Evolutionary conservation across 2,888 invertebrate species (phyloP).

Genomic region (Horisme vitalbata): DNA sequence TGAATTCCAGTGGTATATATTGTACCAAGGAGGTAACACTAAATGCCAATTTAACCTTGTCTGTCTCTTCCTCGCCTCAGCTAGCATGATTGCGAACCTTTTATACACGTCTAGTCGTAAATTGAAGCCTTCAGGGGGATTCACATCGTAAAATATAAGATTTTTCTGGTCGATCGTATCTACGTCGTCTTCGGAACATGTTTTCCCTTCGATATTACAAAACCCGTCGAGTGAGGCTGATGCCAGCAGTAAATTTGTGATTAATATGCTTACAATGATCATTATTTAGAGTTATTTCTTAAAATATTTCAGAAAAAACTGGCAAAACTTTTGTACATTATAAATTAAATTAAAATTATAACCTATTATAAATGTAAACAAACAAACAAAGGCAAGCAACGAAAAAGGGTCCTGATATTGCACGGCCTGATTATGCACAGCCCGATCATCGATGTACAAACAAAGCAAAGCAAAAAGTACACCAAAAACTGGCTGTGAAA

Average conservation of each 20-base stretch:
- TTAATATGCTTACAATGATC: conserved; percentile 11
- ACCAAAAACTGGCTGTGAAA: no score
- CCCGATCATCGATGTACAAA: no score
- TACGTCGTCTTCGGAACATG: conserved; percentile 12
- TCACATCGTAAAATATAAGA: conserved; percentile 96
- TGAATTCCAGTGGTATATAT: conserved; percentile 94
- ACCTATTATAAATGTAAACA: background rate
- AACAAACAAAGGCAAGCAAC: no score
- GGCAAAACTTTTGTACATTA: no score
- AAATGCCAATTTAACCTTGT: conserved; percentile 81
- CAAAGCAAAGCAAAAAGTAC: no score
- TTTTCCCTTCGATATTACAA: conserved; percentile 17
- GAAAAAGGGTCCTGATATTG: no score
- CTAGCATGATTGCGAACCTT: conserved; percentile 92
- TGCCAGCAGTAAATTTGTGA: conserved; percentile 17
- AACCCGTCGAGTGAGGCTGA: conserved; percentile 22
- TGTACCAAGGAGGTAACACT: conserved; percentile 96
- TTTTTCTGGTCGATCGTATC: conserved; percentile 59
- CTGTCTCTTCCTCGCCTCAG: conserved; percentile 83
- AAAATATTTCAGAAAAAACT: no score
- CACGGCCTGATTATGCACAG: no score
- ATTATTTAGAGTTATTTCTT: conserved; percentile 11
- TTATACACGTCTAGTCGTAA: conserved; percentile 97
- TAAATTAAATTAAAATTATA: background rate
- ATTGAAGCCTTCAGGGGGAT: conserved; percentile 98